These are phyloP conservation scores for Pangasius larnaudii DNA, from an alignment of 2,797 vertebrate species.

Conservation along the genomic window DNA sequence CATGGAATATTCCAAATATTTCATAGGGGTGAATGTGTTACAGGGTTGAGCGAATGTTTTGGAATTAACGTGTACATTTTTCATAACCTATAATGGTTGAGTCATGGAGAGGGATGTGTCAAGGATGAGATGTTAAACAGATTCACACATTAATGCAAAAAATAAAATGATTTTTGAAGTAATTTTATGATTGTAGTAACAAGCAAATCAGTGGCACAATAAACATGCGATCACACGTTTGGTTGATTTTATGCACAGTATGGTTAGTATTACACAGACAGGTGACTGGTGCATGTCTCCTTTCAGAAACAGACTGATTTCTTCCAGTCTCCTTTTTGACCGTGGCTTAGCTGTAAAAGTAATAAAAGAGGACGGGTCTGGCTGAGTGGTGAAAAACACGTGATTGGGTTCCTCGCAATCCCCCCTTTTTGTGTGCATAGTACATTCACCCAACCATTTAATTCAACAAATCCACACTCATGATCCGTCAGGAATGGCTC, in stretches of 20 bases:
- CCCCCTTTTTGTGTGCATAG: constrained; percentile 96
- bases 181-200: not conserved
- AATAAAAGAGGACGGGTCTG: constrained; percentile 93
- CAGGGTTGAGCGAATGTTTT: not conserved
- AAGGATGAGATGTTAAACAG: not conserved
- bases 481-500: constrained; percentile 97
- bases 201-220: not conserved
- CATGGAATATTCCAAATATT: not conserved
- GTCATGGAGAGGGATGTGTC: not conserved
- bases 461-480: constrained; percentile 99
- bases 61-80: not conserved
- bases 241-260: constrained; percentile 75
- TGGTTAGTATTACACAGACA: constrained; percentile 94
- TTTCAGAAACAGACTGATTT: constrained; percentile 82
- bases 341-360: constrained; percentile 98
- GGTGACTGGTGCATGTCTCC: constrained; percentile 85
- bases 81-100: not conserved
- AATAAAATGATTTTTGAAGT: not conserved
- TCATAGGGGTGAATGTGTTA: not conserved
- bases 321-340: constrained; percentile 89
- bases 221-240: not conserved
- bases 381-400: constrained; percentile 95
- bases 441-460: constrained; percentile 99
- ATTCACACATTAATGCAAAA: not conserved
- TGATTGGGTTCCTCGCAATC: constrained; percentile 91